A percentile compares a stretch with the other conserved stretches of the same genome.
Conservation (phyloP, 2,797 vertebrate species). For the Etheostoma nigrum region DNA sequence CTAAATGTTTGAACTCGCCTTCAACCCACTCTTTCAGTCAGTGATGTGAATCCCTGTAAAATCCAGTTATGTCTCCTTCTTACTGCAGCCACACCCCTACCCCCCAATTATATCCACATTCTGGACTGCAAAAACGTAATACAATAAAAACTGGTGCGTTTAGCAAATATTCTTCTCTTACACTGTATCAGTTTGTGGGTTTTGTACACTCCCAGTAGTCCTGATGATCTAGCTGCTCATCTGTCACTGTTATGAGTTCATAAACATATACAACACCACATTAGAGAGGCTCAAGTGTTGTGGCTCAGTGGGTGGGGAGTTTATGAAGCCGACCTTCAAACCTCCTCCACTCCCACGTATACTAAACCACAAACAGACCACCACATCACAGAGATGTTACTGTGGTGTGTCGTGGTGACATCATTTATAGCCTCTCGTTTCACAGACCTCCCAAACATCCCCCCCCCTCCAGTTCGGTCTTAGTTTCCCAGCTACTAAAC, state of each 20-base stretch:
- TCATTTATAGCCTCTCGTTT: conserved; percentile 68
- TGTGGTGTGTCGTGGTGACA: conserved; percentile 63
- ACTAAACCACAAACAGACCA: conserved; percentile 67
- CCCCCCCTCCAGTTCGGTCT: conserved; percentile 13
- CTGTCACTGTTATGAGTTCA: conserved; percentile 67
- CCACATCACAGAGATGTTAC: conserved; percentile 71
- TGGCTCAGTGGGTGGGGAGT: conserved; percentile 65
- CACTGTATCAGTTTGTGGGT: conserved; percentile 25
- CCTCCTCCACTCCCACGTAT: conserved; percentile 60
- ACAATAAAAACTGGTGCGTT: conserved; percentile 26
- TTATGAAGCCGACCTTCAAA: conserved; percentile 61
- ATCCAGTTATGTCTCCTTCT: conserved; percentile 28
- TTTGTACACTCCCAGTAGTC: conserved; percentile 52
- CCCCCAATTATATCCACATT: conserved; percentile 9
- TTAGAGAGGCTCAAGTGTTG: conserved; percentile 60
- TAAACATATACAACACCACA: conserved; percentile 73
- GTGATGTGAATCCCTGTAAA: conserved; percentile 39
- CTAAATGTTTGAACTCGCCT: neutral
- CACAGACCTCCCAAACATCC: conserved; percentile 56
- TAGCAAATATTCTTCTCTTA: neutral
- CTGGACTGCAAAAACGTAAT: conserved; percentile 29
- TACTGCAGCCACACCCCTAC: neutral
- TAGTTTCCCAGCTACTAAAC: conserved; percentile 47
- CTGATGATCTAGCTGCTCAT: conserved; percentile 56
- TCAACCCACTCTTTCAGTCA: conserved; percentile 7